Conservation (phyloP, 1,140 invertebrate genomes). For the Neodiprion virginianus region DNA sequence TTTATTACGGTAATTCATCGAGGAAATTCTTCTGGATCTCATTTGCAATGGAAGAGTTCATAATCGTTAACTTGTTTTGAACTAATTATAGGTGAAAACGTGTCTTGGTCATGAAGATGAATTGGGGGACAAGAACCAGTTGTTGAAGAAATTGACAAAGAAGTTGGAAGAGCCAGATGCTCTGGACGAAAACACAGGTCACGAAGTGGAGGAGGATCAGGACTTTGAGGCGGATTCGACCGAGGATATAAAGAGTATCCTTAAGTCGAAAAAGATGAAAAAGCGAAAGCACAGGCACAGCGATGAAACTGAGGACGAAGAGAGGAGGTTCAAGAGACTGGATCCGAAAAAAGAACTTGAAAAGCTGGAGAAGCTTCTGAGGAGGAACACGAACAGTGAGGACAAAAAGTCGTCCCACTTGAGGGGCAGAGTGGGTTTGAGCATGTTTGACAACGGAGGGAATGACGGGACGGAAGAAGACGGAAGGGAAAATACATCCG, state of each 20-base stretch:
- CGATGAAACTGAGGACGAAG: conserved; percentile 24
- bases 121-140: conserved; percentile 19
- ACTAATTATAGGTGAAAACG: conserved; percentile 36
- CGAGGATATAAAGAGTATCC: background rate
- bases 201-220: conserved; percentile 15
- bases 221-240: background rate
- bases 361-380: conserved; percentile 24
- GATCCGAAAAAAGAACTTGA: conserved; percentile 19
- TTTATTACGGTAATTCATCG: background rate
- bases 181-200: background rate
- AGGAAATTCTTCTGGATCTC: background rate
- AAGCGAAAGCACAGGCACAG: conserved; percentile 22
- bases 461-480: background rate
- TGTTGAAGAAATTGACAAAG: conserved; percentile 27
- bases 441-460: background rate
- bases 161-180: conserved; percentile 12
- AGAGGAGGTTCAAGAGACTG: conserved; percentile 25
- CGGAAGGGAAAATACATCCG: background rate
- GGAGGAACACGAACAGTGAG: conserved; percentile 20
- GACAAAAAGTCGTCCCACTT: conserved; percentile 10
- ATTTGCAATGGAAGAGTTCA: background rate
- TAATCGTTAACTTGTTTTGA: conserved; percentile 1
- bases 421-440: background rate
- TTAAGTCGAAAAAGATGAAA: conserved; percentile 18
- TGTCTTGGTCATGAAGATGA: conserved; percentile 35